Evolutionary conservation across 2,797 vertebrate genomes (phyloP), one percentile per base, ranked within the genome.

Genomic region (Diceros bicornis): DNA sequence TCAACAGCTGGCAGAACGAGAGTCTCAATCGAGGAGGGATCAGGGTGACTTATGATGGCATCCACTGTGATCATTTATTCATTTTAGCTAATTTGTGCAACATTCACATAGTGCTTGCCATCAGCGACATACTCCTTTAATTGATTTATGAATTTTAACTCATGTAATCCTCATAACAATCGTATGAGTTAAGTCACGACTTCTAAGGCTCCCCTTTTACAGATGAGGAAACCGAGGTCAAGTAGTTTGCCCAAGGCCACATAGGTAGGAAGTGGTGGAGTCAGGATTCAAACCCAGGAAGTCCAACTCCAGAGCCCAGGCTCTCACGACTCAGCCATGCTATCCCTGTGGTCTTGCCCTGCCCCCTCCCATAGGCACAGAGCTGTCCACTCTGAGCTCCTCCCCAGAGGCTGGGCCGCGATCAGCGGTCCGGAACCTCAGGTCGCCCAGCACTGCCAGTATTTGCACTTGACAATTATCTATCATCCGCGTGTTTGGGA

Each of bases 401-500:
- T 83, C 77, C 83, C 89, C 23, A 27, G 89, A 27, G 88, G 34
- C 75, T 6, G 16, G 7, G 61, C 91, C 84, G 93, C 0, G 47
- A 96, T 95, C 81, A 72, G 94, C 4, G 2, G 85, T 61, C 72
- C 44, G 47, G 34, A 72, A 86, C 69, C 83, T 90, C 6, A 1
- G 77, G 91, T 25, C 82, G 59, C 82, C 71, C 16, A 6, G 59
- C 0, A 1, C 62, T 55, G 96, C 84, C 90, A 75, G 69, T 55
- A 87, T 87, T 89, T 82, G 61, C 84, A 21, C 0, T 0, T 62
- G 37, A 97, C 94, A 96, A 94, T 86, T 66, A 96, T 97, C 93
- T 75, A 74, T 96, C 95, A 91, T 97, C 1, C 21, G 61, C 82
- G 87, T 18, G 62, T 68, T 91, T 89, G 74, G 2, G 3, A 97